Conservation (phyloP, 2,797 vertebrate genomes). For the Numenius phaeopus region DNA sequence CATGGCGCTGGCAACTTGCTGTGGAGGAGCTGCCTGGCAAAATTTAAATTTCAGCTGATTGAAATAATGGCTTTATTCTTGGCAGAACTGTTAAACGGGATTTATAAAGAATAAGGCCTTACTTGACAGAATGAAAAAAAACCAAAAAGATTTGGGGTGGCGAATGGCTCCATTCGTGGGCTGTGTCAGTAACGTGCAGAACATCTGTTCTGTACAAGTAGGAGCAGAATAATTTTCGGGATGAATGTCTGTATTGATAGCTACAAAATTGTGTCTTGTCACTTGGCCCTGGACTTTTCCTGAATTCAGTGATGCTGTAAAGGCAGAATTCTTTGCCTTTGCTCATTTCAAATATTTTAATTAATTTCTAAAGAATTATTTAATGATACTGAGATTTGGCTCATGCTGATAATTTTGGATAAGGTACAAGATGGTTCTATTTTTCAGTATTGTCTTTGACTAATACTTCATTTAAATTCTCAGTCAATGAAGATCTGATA, state of each 20-base stretch:
- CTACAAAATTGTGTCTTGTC: not conserved
- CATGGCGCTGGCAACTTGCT: not conserved
- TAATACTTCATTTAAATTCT: constrained; percentile 9
- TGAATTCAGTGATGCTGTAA: not conserved
- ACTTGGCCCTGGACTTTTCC: not conserved
- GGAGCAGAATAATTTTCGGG: not conserved
- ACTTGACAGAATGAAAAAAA: not conserved
- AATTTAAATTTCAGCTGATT: not conserved
- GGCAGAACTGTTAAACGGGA: not conserved
- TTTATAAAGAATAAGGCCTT: not conserved
- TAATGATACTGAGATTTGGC: not conserved
- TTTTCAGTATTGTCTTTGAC: not conserved
- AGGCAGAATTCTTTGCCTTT: not conserved
- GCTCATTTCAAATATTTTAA: not conserved
- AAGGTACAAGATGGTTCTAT: not conserved
- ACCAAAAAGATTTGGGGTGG: not conserved
- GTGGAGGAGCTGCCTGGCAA: not conserved
- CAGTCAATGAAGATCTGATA: not conserved
- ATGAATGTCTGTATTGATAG: not conserved
- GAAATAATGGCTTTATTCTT: not conserved
- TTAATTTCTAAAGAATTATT: not conserved
- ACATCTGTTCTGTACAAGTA: not conserved
- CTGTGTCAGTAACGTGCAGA: not conserved
- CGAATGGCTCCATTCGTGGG: not conserved
- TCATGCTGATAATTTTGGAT: not conserved